Conservation (phyloP, 2,888 invertebrate genomes). For the Labia minor region DNA sequence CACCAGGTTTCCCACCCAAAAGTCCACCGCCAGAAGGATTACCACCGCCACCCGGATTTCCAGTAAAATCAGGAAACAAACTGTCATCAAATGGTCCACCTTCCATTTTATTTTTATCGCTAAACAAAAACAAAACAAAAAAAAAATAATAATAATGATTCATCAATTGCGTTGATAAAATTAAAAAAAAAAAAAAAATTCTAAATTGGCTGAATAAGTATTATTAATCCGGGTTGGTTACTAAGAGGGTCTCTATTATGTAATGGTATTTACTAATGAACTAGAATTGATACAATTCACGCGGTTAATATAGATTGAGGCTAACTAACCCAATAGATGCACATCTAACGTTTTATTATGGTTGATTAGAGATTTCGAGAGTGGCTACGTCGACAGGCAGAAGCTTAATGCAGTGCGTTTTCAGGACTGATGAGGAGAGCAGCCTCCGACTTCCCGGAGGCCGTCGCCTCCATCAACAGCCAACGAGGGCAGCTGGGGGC, state of each 20-base stretch:
- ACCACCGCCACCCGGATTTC: constrained; percentile 40
- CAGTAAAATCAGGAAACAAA: constrained; percentile 63
- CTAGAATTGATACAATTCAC: constrained; percentile 13
- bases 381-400: neutral
- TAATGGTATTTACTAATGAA: constrained; percentile 13
- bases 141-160: too few species aligned
- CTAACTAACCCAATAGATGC: constrained; percentile 13
- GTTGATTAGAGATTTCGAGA: neutral
- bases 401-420: neutral
- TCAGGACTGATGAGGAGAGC: neutral
- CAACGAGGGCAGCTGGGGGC: too few species aligned
- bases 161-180: neutral
- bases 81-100: constrained; percentile 64
- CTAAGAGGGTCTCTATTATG: constrained; percentile 13
- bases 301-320: constrained; percentile 13
- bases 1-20: constrained; percentile 26
- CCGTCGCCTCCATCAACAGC: too few species aligned
- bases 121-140: neutral
- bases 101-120: constrained; percentile 47
- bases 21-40: constrained; percentile 38
- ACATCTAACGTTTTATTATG: neutral
- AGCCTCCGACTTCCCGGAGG: neutral
- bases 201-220: constrained; percentile 22
- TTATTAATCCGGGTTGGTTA: constrained; percentile 22
- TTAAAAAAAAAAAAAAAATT: constrained; percentile 14